Base-by-base conservation (phyloP, 1,140 invertebrate genomes). In the Metopolophium dirhodum region DNA sequence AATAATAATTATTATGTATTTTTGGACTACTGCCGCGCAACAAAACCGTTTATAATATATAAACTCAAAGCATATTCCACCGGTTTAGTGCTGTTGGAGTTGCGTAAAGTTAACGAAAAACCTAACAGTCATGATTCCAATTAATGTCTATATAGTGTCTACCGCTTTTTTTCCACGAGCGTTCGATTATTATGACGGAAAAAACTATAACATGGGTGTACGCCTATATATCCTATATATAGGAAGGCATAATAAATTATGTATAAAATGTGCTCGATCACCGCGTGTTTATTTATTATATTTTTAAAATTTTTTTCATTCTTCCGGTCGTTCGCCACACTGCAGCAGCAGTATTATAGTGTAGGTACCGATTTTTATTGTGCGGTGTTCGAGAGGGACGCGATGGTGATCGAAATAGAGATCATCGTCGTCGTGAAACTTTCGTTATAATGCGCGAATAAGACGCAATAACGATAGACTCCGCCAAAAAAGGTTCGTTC, bases 401-500 rank as follows among this genome's bases (percentile, higher is more conserved):
- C 51, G 1, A 1, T 23, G 41, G 26, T 83, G 35, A 20, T 83
- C 77, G n/a, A 83, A 83, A 83, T 22, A 54, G n/a, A n/a, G 45
- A 87, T 77, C 61, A 77, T 77, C 14, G 30, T n/a, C 30, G 61
- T 68, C 61, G 26, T n/a, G 45, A 87, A 41, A 30, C 54, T 68
- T 91, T 91, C 41, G 23, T 41, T 41, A 68, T 61, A 14, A 4
- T 45, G 14, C 14, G 14, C 11, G 54, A 37, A 41, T 77, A 91
- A 61, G 89, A 68, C 41, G n/a, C 41, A n/a, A 37, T 37, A 37
- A 47, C 37, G 35, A 61, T 41, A 3, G 30, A 37, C 14, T 68
- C 57, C 0, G 26, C 85, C 41, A n/a, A 91, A 91, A 91, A 91
- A 68, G 89, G 89, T 91, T 37, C 26, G 89, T 77, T 91, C 89